These are phyloP conservation scores for Erethizon dorsatum DNA, from an alignment of 2,797 vertebrate species.

Conservation along the genomic window DNA sequence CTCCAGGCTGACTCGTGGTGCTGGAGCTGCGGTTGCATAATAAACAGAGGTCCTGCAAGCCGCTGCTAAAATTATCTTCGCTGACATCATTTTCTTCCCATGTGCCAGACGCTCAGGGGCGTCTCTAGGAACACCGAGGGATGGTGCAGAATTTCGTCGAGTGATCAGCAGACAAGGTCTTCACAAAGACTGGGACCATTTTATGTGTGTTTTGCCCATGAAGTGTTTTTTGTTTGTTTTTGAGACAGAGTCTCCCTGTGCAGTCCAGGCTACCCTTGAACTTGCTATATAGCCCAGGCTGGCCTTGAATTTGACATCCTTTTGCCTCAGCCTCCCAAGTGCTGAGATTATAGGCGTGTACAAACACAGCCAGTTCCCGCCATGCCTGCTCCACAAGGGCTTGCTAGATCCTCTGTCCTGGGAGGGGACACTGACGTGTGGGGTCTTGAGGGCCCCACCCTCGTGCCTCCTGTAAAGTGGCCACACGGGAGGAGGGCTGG, in stretches of 20 bases:
- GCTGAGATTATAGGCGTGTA: not conserved
- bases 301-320: not conserved
- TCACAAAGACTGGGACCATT: not conserved
- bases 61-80: slow-evolving; percentile 41
- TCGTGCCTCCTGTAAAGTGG: not conserved
- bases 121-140: not conserved
- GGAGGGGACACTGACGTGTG: not conserved
- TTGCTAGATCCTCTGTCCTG: not conserved
- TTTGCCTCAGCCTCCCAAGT: not conserved
- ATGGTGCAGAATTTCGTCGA: not conserved
- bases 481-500: not conserved
- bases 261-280: not conserved
- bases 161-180: not conserved
- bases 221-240: not conserved
- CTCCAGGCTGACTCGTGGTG: not conserved
- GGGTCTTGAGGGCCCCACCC: no score
- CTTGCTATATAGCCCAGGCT: not conserved
- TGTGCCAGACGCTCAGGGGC: not conserved
- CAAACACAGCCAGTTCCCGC: not conserved
- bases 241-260: not conserved
- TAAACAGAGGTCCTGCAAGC: not conserved
- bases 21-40: not conserved
- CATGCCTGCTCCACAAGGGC: not conserved
- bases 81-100: not conserved
- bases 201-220: not conserved